Conservation (phyloP, 2,113 vertebrate species). For the Camarhynchus parvulus region DNA sequence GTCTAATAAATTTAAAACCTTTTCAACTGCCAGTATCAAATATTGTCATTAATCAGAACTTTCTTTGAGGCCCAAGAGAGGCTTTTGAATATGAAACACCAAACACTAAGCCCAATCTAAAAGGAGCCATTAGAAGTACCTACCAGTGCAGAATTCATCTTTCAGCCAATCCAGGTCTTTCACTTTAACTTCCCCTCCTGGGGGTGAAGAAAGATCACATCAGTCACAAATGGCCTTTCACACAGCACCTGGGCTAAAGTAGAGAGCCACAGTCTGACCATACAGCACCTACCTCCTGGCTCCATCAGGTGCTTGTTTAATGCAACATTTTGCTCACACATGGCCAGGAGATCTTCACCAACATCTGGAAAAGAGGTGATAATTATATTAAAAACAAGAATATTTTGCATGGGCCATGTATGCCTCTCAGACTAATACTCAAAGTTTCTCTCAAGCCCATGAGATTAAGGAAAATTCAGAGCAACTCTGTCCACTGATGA, state of each 20-base stretch:
- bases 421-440: background rate
- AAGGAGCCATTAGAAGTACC: background rate
- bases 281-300: slow-evolving; percentile 72
- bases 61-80: background rate
- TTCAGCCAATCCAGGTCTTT: slow-evolving; percentile 88
- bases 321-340: slow-evolving; percentile 86
- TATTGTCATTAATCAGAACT: background rate
- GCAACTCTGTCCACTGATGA: background rate
- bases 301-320: slow-evolving; percentile 82
- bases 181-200: slow-evolving; percentile 82
- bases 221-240: background rate
- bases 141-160: slow-evolving; percentile 85
- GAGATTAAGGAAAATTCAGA: background rate
- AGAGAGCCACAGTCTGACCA: background rate
- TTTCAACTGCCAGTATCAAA: background rate
- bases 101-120: background rate
- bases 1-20: background rate
- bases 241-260: background rate
- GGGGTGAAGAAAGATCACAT: background rate
- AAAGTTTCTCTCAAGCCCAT: background rate
- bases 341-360: slow-evolving; percentile 89
- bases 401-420: background rate
- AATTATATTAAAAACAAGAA: background rate
- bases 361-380: slow-evolving; percentile 80
- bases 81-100: background rate